Percentiles rank a stretch among this genome's conserved stretches.
Conservation (phyloP, 1,140 invertebrate species). For the Asobara japonica region DNA sequence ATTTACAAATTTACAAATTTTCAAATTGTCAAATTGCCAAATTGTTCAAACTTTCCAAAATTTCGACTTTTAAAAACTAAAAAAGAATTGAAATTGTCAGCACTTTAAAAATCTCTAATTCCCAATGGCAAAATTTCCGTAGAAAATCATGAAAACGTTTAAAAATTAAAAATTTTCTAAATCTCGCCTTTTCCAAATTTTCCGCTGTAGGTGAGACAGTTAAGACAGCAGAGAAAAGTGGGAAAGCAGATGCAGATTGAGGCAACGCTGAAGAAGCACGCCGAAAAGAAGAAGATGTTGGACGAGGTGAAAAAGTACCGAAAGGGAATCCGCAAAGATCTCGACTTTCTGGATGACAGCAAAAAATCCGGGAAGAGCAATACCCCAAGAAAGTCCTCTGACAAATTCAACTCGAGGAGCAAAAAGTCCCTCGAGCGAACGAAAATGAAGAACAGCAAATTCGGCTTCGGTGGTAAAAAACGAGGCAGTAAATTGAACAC, state of each 20-base stretch:
- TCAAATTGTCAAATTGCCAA: too few relatives aligned
- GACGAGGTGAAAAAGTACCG: slow-evolving; percentile 86
- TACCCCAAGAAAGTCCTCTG: neutral
- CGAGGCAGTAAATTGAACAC: slow-evolving; percentile 90
- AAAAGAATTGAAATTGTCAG: too few relatives aligned
- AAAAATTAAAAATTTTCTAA: too few relatives aligned
- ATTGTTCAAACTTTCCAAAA: too few relatives aligned
- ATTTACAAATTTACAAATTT: too few relatives aligned
- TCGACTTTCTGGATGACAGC: slow-evolving; percentile 87
- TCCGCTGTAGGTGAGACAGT: slow-evolving; percentile 86
- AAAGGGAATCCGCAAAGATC: slow-evolving; percentile 81
- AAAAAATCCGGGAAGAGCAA: slow-evolving; percentile 64
- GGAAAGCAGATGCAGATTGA: slow-evolving; percentile 90
- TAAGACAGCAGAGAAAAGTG: slow-evolving; percentile 91
- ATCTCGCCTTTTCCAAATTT: too few relatives aligned
- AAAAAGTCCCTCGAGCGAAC: slow-evolving; percentile 71
- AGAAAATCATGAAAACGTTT: too few relatives aligned
- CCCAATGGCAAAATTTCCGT: too few relatives aligned
- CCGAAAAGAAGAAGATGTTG: slow-evolving; percentile 82
- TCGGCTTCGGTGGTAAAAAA: slow-evolving; percentile 97
- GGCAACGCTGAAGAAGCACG: slow-evolving; percentile 79
- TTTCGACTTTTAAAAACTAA: too few relatives aligned
- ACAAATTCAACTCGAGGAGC: slow-evolving; percentile 32
- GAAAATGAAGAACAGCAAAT: slow-evolving; percentile 85
- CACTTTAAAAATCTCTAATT: too few relatives aligned